phyloP scores from a whole-genome alignment of 2,888 invertebrate genomes.

The Criorhina ranunculi region DNA sequence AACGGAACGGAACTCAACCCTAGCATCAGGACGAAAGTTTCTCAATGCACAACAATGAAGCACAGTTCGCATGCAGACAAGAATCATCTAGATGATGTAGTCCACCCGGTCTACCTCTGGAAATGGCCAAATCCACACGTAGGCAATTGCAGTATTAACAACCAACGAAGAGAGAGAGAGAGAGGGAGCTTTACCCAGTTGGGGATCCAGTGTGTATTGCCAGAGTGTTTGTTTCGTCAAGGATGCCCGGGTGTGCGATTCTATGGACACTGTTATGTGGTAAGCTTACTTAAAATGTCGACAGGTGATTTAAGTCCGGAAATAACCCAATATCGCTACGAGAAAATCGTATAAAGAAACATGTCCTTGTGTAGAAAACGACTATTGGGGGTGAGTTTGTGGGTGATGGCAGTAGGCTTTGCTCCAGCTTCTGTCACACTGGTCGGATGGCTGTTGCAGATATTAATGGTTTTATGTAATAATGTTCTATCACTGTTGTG shows the following conservation, averaged over 20 bases:
- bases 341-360: constrained; percentile 69
- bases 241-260: not conserved
- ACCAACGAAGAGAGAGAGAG: constrained; percentile 9
- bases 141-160: constrained; percentile 64
- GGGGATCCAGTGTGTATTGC: constrained; percentile 27
- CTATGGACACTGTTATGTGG: constrained; percentile 70
- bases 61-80: constrained; percentile 40
- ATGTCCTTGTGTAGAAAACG: constrained; percentile 34
- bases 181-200: constrained; percentile 16
- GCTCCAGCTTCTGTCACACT: constrained; percentile 53
- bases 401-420: constrained; percentile 45
- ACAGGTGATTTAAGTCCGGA: constrained; percentile 78
- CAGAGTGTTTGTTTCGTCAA: constrained; percentile 8
- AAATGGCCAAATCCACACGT: constrained; percentile 64
- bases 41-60: constrained; percentile 52
- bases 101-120: not conserved
- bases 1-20: constrained; percentile 24
- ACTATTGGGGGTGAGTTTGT: not conserved
- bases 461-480: constrained; percentile 68
- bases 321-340: constrained; percentile 76
- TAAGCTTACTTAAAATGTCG: constrained; percentile 78
- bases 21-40: constrained; percentile 16
- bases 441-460: constrained; percentile 57
- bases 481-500: constrained; percentile 49
- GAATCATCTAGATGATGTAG: constrained; percentile 13